Percentiles rank a stretch among this genome's conserved stretches.
phyloP scores from a whole-genome alignment of 2,113 vertebrate species.

The Hydropotes inermis region DNA sequence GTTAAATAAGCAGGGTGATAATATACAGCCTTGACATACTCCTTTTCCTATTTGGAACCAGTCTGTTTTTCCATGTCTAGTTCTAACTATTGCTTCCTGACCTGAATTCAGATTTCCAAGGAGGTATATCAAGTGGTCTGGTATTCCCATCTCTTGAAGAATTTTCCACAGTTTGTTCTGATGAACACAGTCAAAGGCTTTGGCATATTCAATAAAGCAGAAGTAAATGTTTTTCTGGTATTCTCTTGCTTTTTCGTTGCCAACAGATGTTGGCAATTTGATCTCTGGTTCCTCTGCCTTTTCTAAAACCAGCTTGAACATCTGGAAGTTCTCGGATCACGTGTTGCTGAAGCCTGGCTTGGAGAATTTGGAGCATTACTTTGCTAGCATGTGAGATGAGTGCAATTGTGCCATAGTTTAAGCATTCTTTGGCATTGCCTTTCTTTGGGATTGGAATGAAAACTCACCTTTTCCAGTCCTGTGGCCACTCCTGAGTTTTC shows the following conservation, averaged over 20 bases:
- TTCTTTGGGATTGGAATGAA: neutral
- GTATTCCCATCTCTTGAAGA: neutral
- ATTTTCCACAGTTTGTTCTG: neutral
- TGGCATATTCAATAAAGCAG: neutral
- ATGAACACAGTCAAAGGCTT: neutral
- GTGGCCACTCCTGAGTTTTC: neutral
- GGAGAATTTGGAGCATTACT: neutral
- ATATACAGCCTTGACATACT: neutral
- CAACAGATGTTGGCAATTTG: neutral
- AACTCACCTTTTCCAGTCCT: neutral
- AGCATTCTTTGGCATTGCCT: neutral
- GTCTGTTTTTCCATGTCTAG: neutral
- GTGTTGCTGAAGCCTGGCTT: neutral
- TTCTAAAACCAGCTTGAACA: neutral
- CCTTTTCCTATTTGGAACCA: neutral
- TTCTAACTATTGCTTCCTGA: neutral
- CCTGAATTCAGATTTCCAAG: neutral
- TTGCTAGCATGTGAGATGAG: neutral
- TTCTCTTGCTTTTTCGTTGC: neutral
- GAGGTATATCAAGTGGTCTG: neutral
- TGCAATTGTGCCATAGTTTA: neutral
- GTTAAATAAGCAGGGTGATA: neutral
- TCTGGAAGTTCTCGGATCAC: accelerated
- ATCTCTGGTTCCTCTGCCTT: neutral
- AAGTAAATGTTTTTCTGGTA: accelerated